A percentile compares a stretch with the other conserved stretches of the same genome.
Conservation (phyloP, 2,888 invertebrate species). For the Leptopterna dolabrata region DNA sequence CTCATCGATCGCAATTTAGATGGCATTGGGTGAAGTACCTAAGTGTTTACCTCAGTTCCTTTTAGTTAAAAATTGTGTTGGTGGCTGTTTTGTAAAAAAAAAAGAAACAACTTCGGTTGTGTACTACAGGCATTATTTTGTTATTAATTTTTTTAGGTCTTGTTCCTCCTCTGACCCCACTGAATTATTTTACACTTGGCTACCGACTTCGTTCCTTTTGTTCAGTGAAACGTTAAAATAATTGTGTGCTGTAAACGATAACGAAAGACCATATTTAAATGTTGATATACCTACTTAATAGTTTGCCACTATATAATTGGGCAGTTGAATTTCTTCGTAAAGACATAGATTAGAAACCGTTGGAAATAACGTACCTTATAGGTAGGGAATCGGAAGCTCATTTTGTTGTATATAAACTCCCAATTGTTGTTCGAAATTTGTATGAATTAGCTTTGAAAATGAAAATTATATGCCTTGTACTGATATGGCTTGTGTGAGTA, state of each 20-base stretch:
- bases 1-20: background rate
- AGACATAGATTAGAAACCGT: slow-evolving; percentile 23
- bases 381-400: background rate
- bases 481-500: no score
- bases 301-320: slow-evolving; percentile 54
- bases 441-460: no score
- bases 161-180: background rate
- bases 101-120: background rate
- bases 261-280: background rate
- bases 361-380: background rate
- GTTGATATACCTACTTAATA: background rate
- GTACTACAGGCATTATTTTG: background rate
- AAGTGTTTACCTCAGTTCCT: background rate
- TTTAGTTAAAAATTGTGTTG: background rate
- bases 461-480: no score
- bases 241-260: background rate
- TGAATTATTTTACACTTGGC: background rate
- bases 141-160: background rate
- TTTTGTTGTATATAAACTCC: background rate
- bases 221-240: background rate
- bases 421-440: background rate
- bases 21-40: background rate
- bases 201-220: slow-evolving; percentile 8
- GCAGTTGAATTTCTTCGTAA: slow-evolving; percentile 39
- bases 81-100: background rate